Conservation (phyloP, 2,888 invertebrate genomes). For the Pseudococcus viburni region DNA sequence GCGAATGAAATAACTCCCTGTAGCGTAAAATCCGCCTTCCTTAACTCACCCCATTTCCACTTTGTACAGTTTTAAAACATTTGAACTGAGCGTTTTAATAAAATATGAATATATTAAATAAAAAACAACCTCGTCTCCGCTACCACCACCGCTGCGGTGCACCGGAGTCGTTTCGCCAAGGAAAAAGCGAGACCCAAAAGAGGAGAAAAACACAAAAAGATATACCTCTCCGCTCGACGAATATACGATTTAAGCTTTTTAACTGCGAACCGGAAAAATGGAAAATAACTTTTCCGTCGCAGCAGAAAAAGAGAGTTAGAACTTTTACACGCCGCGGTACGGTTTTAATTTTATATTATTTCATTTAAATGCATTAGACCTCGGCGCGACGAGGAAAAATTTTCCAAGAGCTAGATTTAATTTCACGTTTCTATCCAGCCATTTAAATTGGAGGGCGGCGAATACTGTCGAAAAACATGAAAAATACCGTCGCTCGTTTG, state of each 20-base stretch:
- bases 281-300: conserved; percentile 42
- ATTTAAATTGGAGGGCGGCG: background rate
- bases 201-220: conserved; percentile 26
- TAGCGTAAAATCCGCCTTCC: conserved; percentile 11
- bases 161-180: background rate
- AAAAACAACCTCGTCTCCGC: background rate
- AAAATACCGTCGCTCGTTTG: background rate
- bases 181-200: background rate
- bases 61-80: conserved; percentile 25
- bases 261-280: conserved; percentile 60
- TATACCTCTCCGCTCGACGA: background rate
- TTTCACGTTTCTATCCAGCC: conserved; percentile 19
- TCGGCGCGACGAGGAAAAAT: background rate
- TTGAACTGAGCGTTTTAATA: background rate
- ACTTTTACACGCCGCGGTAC: conserved; percentile 13
- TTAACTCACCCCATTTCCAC: background rate
- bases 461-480: background rate
- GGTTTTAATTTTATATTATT: conserved; percentile 58
- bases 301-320: conserved; percentile 19
- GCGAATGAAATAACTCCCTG: conserved; percentile 16
- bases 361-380: conserved; percentile 53
- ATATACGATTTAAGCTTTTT: conserved; percentile 51
- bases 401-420: conserved; percentile 54
- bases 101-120: background rate
- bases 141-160: too few relatives aligned